Evolutionary conservation across 2,888 invertebrate species (phyloP).

Genomic region (Diarsia brunnea): DNA sequence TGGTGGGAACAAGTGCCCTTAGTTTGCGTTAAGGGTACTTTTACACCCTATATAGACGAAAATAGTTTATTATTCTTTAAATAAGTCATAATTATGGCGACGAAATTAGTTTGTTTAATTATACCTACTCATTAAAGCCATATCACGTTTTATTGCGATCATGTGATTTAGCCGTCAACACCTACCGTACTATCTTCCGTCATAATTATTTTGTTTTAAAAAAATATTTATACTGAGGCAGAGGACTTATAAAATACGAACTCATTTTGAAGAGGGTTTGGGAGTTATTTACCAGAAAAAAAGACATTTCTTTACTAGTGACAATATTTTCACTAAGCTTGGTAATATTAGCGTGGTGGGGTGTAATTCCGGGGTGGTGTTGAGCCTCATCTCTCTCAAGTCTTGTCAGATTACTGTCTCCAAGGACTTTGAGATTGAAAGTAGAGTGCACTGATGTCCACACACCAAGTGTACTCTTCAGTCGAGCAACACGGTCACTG

Average conservation of each 20-base stretch:
- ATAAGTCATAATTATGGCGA: constrained; percentile 1
- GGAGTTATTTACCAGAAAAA: neutral
- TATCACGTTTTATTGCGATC: neutral
- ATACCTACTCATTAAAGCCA: no score
- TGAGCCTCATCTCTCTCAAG: neutral
- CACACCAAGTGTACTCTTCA: neutral
- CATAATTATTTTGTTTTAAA: neutral
- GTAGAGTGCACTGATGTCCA: neutral
- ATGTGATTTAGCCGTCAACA: constrained; percentile 10
- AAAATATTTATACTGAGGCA: neutral
- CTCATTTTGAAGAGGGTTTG: neutral
- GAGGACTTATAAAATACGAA: neutral
- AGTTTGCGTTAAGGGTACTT: no score
- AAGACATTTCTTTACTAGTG: neutral
- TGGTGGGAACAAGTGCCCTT: no score
- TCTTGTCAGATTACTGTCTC: neutral
- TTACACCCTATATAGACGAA: no score
- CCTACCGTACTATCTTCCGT: neutral
- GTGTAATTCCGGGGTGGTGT: no score
- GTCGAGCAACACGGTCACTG: neutral
- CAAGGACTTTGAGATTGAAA: neutral
- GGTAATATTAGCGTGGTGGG: no score
- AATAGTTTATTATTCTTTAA: no score
- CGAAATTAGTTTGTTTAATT: constrained; percentile 14
- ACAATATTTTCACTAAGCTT: neutral